Conservation (phyloP, 1,140 invertebrate genomes). For the Platorchestia sp. region DNA sequence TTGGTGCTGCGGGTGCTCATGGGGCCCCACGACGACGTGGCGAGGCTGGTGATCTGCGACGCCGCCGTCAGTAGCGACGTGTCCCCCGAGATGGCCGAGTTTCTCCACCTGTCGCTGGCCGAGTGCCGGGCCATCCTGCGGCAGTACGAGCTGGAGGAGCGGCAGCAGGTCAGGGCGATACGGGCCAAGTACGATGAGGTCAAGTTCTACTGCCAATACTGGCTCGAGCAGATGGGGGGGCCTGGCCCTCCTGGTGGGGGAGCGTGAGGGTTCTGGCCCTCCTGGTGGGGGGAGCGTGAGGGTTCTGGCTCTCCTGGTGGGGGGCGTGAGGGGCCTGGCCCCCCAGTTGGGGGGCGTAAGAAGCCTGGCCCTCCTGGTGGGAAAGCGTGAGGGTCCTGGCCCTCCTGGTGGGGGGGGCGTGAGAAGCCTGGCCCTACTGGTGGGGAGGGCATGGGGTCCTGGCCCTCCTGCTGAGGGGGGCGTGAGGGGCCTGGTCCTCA, state of each 20-base stretch:
- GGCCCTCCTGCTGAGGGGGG: too few species aligned
- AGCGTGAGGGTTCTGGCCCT: too few species aligned
- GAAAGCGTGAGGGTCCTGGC: too few species aligned
- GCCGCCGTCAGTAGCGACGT: constrained; percentile 81
- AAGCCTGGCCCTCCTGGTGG: too few species aligned
- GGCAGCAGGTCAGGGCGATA: constrained; percentile 79
- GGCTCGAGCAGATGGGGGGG: background rate
- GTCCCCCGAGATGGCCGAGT: constrained; percentile 83
- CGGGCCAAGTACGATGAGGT: constrained; percentile 78
- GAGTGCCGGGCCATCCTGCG: constrained; percentile 85
- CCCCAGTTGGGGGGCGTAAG: background rate
- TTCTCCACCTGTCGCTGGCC: constrained; percentile 83
- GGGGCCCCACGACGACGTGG: constrained; percentile 87
- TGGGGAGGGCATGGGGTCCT: too few species aligned
- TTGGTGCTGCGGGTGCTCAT: constrained; percentile 82
- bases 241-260: background rate
- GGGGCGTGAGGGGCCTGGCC: background rate
- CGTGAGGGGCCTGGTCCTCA: background rate
- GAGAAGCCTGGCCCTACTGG: too few species aligned
- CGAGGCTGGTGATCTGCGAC: constrained; percentile 85
- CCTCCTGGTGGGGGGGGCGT: too few species aligned
- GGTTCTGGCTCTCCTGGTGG: too few species aligned
- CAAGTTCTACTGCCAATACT: constrained; percentile 3
- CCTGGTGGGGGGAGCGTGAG: too few species aligned
- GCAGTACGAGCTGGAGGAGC: constrained; percentile 84